Evolutionary conservation across 2,888 invertebrate species (phyloP).

Genomic region (Caradrina clavipalpis): DNA sequence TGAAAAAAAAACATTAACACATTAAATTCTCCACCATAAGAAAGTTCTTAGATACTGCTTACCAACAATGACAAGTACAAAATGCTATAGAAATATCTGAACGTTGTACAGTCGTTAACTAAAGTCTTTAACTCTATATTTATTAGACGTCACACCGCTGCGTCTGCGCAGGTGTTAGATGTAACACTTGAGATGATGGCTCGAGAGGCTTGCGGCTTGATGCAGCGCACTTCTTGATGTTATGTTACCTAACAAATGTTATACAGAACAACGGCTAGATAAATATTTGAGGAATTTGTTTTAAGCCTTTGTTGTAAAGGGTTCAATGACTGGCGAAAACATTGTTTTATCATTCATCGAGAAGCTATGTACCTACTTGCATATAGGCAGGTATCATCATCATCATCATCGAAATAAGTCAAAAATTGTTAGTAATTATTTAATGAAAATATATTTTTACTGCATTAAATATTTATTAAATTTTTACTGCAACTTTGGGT

Average conservation of each 20-base stretch:
- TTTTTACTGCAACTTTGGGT: no score
- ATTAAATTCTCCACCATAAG: no score
- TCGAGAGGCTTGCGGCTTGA: conserved; percentile 43
- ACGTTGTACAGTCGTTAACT: neutral
- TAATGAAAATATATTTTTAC: no score
- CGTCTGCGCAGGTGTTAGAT: conserved; percentile 52
- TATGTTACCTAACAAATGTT: conserved; percentile 25
- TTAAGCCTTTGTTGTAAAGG: neutral
- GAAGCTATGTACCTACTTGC: no score
- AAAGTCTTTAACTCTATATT: conserved; percentile 14
- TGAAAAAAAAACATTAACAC: no score
- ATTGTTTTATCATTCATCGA: neutral
- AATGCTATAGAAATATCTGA: neutral
- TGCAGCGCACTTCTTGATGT: conserved; percentile 20
- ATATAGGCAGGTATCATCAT: neutral
- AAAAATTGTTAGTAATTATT: no score
- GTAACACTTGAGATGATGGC: conserved; percentile 50
- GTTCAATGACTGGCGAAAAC: neutral
- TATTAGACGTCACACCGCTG: conserved; percentile 26
- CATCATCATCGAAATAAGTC: no score
- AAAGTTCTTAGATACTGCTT: neutral
- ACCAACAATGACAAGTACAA: neutral
- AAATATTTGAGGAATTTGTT: conserved; percentile 33
- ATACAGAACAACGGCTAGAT: conserved; percentile 1
- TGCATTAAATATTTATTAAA: no score